A percentile compares a stretch with the other conserved stretches of the same genome.
These are phyloP conservation scores for Phasianus colchicus DNA, from an alignment of 2,113 vertebrate species.

Conservation along the genomic window DNA sequence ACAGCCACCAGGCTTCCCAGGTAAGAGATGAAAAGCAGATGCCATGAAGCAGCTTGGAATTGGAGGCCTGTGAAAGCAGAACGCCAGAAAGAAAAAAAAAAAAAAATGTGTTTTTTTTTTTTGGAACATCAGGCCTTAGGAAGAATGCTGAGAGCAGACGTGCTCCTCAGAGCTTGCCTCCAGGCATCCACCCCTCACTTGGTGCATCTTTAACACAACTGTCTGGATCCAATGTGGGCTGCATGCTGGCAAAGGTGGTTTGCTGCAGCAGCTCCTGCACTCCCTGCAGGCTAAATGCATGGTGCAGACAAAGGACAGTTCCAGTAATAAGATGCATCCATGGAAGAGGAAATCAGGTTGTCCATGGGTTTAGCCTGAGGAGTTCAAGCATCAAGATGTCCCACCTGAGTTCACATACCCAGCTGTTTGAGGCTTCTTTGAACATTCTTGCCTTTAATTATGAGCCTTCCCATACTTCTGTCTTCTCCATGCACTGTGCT, in stretches of 20 bases:
- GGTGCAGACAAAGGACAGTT: accelerated
- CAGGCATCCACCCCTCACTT: accelerated
- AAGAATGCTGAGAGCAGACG: not conserved
- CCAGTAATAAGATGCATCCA: not conserved
- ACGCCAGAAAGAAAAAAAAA: not conserved
- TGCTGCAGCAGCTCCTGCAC: not conserved
- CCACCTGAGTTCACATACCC: accelerated
- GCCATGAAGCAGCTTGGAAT: not conserved
- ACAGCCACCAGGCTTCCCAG: constrained; percentile 20
- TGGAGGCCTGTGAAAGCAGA: not conserved
- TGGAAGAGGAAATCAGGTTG: not conserved
- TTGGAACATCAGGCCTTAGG: not conserved
- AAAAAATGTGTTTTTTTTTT: not conserved
- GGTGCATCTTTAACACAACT: not conserved
- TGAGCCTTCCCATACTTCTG: not conserved
- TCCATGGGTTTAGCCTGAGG: not conserved
- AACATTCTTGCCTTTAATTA: not conserved
- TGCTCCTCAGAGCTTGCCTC: not conserved
- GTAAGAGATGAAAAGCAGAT: constrained; percentile 45
- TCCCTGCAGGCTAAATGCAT: not conserved
- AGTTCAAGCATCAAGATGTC: not conserved
- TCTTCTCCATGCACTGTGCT: not conserved
- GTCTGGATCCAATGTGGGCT: not conserved
- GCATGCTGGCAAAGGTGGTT: not conserved
- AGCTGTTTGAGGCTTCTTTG: not conserved